A percentile compares a stretch with the other conserved stretches of the same genome.
Evolutionary conservation across 2,113 vertebrate genomes (phyloP).

Genomic region (Poeciliopsis retropinna): DNA sequence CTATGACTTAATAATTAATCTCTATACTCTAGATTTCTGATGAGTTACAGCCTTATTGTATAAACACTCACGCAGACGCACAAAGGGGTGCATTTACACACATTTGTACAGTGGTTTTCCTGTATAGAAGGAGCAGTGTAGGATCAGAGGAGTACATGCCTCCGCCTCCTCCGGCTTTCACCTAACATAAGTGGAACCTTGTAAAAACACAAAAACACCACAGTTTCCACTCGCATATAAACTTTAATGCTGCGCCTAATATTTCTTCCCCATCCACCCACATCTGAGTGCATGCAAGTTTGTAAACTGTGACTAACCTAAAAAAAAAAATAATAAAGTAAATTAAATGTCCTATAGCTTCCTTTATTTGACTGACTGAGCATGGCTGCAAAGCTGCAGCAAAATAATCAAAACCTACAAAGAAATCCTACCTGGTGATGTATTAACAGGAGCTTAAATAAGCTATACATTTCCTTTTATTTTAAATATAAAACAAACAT

Average conservation of each 20-base stretch:
- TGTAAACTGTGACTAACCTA: slow-evolving; percentile 40
- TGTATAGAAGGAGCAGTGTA: slow-evolving; percentile 47
- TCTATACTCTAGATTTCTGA: slow-evolving; percentile 4
- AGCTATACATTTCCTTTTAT: neutral
- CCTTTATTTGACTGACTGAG: neutral
- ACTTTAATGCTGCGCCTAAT: slow-evolving; percentile 65
- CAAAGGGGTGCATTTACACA: neutral
- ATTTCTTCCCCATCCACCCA: slow-evolving; percentile 25
- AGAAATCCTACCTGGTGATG: neutral
- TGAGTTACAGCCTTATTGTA: slow-evolving; percentile 14
- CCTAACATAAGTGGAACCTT: slow-evolving; percentile 48
- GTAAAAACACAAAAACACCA: slow-evolving; percentile 67
- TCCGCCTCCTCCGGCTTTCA: slow-evolving; percentile 53
- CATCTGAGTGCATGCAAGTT: slow-evolving; percentile 14
- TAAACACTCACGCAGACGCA: neutral
- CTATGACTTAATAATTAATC: neutral
- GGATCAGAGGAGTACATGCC: slow-evolving; percentile 65
- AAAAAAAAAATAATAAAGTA: slow-evolving; percentile 24
- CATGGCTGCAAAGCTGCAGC: neutral
- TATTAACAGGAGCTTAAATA: neutral
- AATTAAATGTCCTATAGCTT: slow-evolving; percentile 2
- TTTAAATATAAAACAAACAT: neutral
- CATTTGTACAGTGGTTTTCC: slow-evolving; percentile 38
- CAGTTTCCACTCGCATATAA: slow-evolving; percentile 72
- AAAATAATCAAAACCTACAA: neutral